phyloP scores from a whole-genome alignment of 2,888 invertebrate species.

The Drosophila koepferae region DNA sequence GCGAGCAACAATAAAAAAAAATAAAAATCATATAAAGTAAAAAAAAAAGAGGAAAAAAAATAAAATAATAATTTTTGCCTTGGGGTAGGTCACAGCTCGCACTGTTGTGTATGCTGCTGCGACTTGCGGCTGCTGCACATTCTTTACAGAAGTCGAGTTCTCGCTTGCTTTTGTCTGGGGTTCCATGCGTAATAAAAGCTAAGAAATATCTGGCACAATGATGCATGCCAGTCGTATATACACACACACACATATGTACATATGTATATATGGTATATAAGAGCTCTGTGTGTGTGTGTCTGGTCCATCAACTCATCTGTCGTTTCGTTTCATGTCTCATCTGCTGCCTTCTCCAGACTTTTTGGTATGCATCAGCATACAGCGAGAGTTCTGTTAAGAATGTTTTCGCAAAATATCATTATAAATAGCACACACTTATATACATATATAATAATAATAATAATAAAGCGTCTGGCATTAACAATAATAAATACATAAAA shows the following conservation, averaged over 20 bases:
- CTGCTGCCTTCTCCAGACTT: constrained; percentile 42
- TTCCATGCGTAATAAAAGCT: constrained; percentile 66
- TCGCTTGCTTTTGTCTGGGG: constrained; percentile 34
- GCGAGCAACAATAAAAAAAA: constrained; percentile 45
- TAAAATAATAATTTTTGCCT: constrained; percentile 80
- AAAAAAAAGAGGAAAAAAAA: constrained; percentile 49
- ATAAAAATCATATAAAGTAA: constrained; percentile 49
- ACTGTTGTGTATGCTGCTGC: constrained; percentile 56
- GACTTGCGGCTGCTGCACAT: constrained; percentile 53
- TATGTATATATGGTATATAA: constrained; percentile 1
- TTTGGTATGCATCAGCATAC: constrained; percentile 58
- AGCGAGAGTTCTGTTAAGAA: constrained; percentile 3
- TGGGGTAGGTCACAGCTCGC: constrained; percentile 78
- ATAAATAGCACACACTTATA: constrained; percentile 5
- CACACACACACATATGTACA: constrained; percentile 5
- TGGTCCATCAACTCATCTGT: constrained; percentile 53
- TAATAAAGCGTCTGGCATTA: constrained; percentile 6
- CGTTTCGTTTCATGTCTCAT: constrained; percentile 71
- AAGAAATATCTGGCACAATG: constrained; percentile 56
- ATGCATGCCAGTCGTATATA: constrained; percentile 21
- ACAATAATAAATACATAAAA: neutral
- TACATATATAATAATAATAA: constrained; percentile 43
- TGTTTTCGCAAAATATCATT: constrained; percentile 38
- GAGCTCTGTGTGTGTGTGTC: constrained; percentile 1
- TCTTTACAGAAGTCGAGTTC: constrained; percentile 41